Percentiles rank a stretch among this genome's conserved stretches.
phyloP scores from a whole-genome alignment of 2,797 vertebrate species.

The Megaceryle alcyon region DNA sequence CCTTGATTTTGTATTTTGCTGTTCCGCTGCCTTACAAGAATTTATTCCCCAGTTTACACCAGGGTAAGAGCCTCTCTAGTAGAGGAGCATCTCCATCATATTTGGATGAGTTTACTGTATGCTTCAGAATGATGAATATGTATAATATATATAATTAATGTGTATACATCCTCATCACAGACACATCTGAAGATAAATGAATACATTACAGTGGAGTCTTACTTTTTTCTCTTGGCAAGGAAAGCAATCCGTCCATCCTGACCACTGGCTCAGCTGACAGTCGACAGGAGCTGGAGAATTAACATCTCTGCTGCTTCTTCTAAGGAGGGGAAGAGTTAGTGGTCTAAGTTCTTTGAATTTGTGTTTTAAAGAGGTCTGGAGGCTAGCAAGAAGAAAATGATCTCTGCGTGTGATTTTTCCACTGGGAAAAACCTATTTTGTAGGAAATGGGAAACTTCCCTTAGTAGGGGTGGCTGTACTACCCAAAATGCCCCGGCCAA shows the following conservation, averaged over 20 bases:
- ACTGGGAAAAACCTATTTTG: not conserved
- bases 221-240: slow-evolving; percentile 88
- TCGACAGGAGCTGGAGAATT: slow-evolving; percentile 69
- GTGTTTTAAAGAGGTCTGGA: not conserved
- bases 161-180: slow-evolving; percentile 50
- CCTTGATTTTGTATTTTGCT: slow-evolving; percentile 7
- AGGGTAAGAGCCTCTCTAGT: not conserved
- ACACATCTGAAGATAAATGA: slow-evolving; percentile 59
- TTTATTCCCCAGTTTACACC: slow-evolving; percentile 35
- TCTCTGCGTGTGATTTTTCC: not conserved
- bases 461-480: not conserved
- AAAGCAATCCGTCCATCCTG: slow-evolving; percentile 87
- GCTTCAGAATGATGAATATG: slow-evolving; percentile 68
- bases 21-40: not conserved
- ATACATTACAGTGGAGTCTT: slow-evolving; percentile 51
- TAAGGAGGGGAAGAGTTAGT: slow-evolving; percentile 7
- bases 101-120: slow-evolving; percentile 58
- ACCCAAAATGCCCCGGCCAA: fast-evolving
- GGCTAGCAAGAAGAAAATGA: not conserved
- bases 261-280: slow-evolving; percentile 87
- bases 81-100: slow-evolving; percentile 40
- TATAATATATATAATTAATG: slow-evolving; percentile 72
- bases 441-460: not conserved
- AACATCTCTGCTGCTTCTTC: slow-evolving; percentile 57
- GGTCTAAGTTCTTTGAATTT: not conserved